Percentiles rank a stretch among this genome's conserved stretches.
Evolutionary conservation across 1,140 invertebrate species (phyloP).

Genomic region (Neoseiulus cucumeris): DNA sequence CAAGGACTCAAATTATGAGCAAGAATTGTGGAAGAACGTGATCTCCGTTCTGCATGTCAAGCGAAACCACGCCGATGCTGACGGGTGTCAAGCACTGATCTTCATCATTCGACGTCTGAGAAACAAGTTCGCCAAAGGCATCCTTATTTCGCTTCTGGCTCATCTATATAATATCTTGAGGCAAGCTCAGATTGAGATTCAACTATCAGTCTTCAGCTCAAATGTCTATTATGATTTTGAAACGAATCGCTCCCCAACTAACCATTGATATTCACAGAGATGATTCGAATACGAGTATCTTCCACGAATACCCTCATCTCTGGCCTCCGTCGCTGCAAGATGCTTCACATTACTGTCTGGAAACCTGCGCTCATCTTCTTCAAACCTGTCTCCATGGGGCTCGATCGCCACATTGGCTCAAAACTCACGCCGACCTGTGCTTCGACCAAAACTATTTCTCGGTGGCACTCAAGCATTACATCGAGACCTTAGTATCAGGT

Average conservation of each 20-base stretch:
- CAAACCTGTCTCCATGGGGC: background rate
- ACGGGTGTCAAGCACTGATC: background rate
- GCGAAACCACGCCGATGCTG: background rate
- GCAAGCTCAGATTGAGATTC: too few species aligned
- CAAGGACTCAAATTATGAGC: background rate
- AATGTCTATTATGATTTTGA: too few species aligned
- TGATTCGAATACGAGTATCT: constrained; percentile 1
- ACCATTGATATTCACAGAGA: background rate
- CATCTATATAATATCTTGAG: background rate
- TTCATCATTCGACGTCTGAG: background rate
- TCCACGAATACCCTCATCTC: background rate
- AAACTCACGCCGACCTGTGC: constrained; percentile 1
- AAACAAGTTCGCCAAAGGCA: background rate
- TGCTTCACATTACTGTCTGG: background rate
- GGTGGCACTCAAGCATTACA: background rate
- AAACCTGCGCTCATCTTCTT: background rate
- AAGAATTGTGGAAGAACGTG: background rate
- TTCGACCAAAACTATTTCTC: constrained; percentile 6
- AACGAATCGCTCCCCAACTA: background rate
- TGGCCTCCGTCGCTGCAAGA: constrained; percentile 1
- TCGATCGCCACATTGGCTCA: background rate
- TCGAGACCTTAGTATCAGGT: background rate
- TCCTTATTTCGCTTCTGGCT: background rate
- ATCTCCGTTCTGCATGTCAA: background rate
- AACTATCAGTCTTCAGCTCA: too few species aligned